Evolutionary conservation across 2,797 vertebrate genomes (phyloP).

Genomic region (Netta rufina): DNA sequence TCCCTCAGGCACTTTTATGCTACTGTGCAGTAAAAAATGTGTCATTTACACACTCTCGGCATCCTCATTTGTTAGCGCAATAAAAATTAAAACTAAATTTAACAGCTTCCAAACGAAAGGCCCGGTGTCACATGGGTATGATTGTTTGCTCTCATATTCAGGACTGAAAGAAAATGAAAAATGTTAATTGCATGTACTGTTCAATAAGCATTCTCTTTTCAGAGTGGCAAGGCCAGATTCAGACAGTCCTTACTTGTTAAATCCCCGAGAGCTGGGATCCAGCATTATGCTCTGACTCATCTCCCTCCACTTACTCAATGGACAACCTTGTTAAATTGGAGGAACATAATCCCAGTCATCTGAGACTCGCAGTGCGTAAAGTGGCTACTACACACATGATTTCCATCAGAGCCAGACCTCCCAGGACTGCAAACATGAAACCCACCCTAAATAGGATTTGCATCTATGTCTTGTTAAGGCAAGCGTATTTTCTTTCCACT

Average conservation of each 20-base stretch:
- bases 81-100: not conserved
- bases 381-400: not conserved
- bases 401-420: not conserved
- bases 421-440: not conserved
- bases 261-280: not conserved
- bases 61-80: not conserved
- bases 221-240: not conserved
- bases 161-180: not conserved
- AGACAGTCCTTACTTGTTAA: not conserved
- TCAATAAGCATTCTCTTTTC: not conserved
- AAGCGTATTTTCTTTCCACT: not conserved
- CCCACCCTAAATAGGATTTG: not conserved
- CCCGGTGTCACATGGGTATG: not conserved
- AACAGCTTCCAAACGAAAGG: not conserved
- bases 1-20: not conserved
- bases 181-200: not conserved
- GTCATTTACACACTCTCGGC: not conserved
- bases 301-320: not conserved
- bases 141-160: not conserved
- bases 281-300: not conserved
- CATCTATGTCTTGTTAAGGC: not conserved
- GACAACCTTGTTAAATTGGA: not conserved
- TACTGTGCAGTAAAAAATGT: not conserved
- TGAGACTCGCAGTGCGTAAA: not conserved
- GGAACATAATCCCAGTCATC: not conserved